Base-by-base conservation (phyloP, 92 coral and sea anemone species). In the Epizoanthus stellaris region DNA sequence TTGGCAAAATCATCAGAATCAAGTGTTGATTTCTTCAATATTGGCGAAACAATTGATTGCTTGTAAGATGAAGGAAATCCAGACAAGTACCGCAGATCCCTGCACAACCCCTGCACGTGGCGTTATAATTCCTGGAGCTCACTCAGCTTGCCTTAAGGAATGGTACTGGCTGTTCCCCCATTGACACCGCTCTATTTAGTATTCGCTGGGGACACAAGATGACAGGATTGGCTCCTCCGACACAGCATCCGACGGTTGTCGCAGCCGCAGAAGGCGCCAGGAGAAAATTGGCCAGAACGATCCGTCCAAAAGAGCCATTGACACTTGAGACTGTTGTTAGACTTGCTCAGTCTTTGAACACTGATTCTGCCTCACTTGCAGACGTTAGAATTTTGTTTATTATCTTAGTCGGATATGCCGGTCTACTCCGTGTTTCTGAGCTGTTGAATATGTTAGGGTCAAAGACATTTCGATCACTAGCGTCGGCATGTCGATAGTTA, bases 121-220 rank as follows among this genome's bases (percentile, higher is more conserved):
- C 52, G 9, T 58, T 64, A 14, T 80, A 40, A 56, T n/a, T 40
- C 43, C 69, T 42, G n/a, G 84, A 10, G 65, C 19, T 60, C 11
- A 60, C 65, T 60, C 65, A 60, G n/a, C 84, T 58, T 23, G 52
- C n/a, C 34, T 20, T 80, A 53, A 57, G 67, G 19, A 0, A 53
- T 14, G 75, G 59, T 8, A 63, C 3, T 16, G 34, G 59, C n/a
- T 34, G 42, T 80, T 40, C 75, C 11, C 60, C 70, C 2, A 34
- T 80, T 25, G 85, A 63, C 17, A 80, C 75, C 23, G 72, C 75
- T 19, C 16, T 80, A 3, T 80, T 42, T 25, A 80, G 85, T 52
- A 80, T 80, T 40, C 58, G 85, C 56, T 64, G 85, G 75, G 85
- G 57, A 6, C 85, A 80, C 57, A 34, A 19, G n/a, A 13, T 60